Evolutionary conservation across 2,113 vertebrate genomes (phyloP).

Genomic region (Ranitomeya variabilis): DNA sequence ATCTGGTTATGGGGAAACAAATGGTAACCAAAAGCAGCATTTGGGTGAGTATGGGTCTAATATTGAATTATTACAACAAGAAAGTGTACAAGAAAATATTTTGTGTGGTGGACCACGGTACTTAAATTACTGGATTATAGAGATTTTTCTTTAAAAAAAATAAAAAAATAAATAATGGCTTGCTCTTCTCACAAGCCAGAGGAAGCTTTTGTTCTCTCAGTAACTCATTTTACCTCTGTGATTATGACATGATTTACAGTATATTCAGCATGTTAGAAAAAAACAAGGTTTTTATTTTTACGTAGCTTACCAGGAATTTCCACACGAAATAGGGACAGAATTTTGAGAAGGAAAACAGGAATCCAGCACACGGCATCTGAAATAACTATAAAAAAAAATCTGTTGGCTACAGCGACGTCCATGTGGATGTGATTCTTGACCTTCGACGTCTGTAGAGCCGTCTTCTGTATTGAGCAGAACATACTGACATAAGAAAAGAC

Average conservation of each 20-base stretch:
- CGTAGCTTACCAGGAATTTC: constrained; percentile 72
- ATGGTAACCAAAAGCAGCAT: no score
- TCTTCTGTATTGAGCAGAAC: constrained; percentile 78
- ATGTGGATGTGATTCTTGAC: constrained; percentile 70
- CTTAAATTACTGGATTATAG: no score
- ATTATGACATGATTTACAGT: not conserved
- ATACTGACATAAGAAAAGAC: constrained; percentile 74
- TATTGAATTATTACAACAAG: no score
- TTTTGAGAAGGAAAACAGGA: constrained; percentile 77
- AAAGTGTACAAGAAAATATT: no score
- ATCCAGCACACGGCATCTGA: constrained; percentile 94
- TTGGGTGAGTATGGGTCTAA: no score
- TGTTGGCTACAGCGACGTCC: constrained; percentile 74
- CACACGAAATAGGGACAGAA: constrained; percentile 73
- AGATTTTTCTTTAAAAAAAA: no score
- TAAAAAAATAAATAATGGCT: no score
- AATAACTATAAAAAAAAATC: constrained; percentile 81
- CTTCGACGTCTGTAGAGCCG: constrained; percentile 72
- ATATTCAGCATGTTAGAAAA: not conserved
- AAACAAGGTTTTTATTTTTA: not conserved
- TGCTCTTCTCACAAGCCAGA: no score
- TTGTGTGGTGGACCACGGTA: no score
- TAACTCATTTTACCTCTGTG: not conserved
- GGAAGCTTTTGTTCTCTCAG: no score
- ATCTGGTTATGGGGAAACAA: no score